Conservation (phyloP, 2,113 vertebrate species). For the Channa argus region DNA sequence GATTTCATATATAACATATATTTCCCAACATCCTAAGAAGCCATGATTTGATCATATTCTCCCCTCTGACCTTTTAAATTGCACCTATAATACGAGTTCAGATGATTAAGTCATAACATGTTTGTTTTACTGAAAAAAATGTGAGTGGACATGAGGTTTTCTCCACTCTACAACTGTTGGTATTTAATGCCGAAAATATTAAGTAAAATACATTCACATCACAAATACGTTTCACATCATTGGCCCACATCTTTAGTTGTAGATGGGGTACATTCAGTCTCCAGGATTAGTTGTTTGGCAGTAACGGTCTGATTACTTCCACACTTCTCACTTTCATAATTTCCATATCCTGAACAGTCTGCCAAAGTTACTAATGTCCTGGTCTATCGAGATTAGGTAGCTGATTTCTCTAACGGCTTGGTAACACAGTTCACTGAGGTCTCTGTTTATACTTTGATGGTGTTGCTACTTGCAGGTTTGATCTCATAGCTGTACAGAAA, state of each 20-base stretch:
- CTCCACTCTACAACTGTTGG: too few relatives aligned
- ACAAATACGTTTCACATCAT: neutral
- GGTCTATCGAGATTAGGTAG: neutral
- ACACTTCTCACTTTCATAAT: neutral
- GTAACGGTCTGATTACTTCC: neutral
- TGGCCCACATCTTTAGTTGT: neutral
- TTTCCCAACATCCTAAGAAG: neutral
- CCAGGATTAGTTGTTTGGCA: slow-evolving; percentile 2
- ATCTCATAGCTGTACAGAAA: slow-evolving; percentile 92
- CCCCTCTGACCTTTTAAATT: neutral
- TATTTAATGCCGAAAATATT: neutral
- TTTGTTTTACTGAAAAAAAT: neutral
- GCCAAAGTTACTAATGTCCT: slow-evolving; percentile 4
- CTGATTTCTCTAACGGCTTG: neutral
- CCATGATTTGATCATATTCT: neutral
- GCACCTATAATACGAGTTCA: neutral
- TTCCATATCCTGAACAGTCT: neutral
- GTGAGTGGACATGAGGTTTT: too few relatives aligned
- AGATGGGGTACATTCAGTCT: neutral
- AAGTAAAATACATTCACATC: neutral
- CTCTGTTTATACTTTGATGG: slow-evolving; percentile 59
- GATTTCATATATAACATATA: neutral
- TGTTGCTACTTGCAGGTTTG: slow-evolving; percentile 83
- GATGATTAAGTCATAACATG: neutral
- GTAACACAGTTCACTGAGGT: neutral